Percentiles rank a stretch among this genome's conserved stretches.
These are phyloP conservation scores for Hypolimnas misippus DNA, from an alignment of 2,888 invertebrate species.

Conservation along the genomic window DNA sequence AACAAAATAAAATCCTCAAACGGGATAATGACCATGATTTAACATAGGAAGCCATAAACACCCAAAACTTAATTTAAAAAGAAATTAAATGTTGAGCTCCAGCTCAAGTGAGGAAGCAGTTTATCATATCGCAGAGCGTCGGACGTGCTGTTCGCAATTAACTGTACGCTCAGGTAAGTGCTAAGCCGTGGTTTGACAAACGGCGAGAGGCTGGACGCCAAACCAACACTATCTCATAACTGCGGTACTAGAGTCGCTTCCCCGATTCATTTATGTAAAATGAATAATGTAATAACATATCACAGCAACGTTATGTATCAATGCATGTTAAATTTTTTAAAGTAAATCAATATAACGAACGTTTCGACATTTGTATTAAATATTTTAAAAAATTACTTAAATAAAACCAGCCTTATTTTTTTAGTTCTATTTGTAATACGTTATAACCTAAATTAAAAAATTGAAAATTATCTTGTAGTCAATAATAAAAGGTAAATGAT, in stretches of 20 bases:
- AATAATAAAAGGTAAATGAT: too few species aligned
- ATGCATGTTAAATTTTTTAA: too few species aligned
- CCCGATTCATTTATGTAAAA: slow-evolving; percentile 18
- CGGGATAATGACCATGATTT: slow-evolving; percentile 24
- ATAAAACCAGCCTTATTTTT: too few species aligned
- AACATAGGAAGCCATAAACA: slow-evolving; percentile 35
- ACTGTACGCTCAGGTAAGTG: slow-evolving; percentile 68
- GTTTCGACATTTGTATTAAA: too few species aligned
- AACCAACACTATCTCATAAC: slow-evolving; percentile 67
- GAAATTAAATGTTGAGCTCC: slow-evolving; percentile 43
- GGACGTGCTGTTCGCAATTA: slow-evolving; percentile 75
- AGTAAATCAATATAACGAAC: too few species aligned
- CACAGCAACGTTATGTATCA: too few species aligned
- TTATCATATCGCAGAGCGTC: slow-evolving; percentile 70
- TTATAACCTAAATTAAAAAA: too few species aligned
- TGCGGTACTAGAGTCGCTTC: slow-evolving; percentile 46
- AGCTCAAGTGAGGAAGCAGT: slow-evolving; percentile 64
- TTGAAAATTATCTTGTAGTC: too few species aligned
- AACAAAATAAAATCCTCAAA: slow-evolving; percentile 14
- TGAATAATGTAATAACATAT: not conserved
- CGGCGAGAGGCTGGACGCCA: slow-evolving; percentile 68
- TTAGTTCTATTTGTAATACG: too few species aligned
- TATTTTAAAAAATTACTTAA: too few species aligned
- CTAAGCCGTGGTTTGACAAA: slow-evolving; percentile 66
- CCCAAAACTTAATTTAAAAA: slow-evolving; percentile 36